Evolutionary conservation across 2,797 vertebrate genomes (phyloP), one percentile per base, ranked within the genome.

Genomic region (Astyanax mexicanus): DNA sequence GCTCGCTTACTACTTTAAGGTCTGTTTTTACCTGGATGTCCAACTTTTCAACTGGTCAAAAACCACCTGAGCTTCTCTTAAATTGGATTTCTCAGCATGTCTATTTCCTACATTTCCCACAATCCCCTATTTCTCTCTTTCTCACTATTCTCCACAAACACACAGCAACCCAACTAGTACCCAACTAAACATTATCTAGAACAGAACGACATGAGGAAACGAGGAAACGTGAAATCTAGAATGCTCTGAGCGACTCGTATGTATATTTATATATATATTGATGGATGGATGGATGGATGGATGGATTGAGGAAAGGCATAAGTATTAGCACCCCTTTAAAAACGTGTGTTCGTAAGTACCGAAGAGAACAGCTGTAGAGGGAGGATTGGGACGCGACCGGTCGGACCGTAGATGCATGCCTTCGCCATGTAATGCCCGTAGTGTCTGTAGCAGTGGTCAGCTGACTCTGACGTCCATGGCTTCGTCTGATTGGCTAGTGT

Each of bases 241-340:
- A 64, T 12, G 17, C n/a, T 45, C 25, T 45, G 49, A 29, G 37
- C 11, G 37, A 38, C 21, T 42, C 42, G 17, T n/a, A n/a, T n/a
- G n/a, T n/a, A n/a, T n/a, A n/a, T n/a, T n/a, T n/a, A n/a, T n/a
- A n/a, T n/a, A n/a, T n/a, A n/a, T n/a, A n/a, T n/a, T n/a, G n/a
- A n/a, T n/a, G n/a, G n/a, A n/a, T n/a, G n/a, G n/a, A n/a, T n/a
- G n/a, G n/a, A n/a, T n/a, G n/a, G n/a, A 54, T 11, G 21, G 21
- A 3, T 52, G 51, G 45, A 49, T 49, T 45, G n/a, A 49, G 45
- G 51, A 54, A 54, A 54, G 51, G 51, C 23, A 54, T 54, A 25
- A 75, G 42, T 74, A 74, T 61, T 80, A 82, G 77, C 81, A 79
- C 77, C 77, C 67, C 74, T 62, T 75, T 45, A 40, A 62, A 54